Percentiles rank a stretch among this genome's conserved stretches.
These are phyloP conservation scores for Microctenopoma steveboyesi DNA, from an alignment of 2,797 vertebrate genomes.

Conservation along the genomic window DNA sequence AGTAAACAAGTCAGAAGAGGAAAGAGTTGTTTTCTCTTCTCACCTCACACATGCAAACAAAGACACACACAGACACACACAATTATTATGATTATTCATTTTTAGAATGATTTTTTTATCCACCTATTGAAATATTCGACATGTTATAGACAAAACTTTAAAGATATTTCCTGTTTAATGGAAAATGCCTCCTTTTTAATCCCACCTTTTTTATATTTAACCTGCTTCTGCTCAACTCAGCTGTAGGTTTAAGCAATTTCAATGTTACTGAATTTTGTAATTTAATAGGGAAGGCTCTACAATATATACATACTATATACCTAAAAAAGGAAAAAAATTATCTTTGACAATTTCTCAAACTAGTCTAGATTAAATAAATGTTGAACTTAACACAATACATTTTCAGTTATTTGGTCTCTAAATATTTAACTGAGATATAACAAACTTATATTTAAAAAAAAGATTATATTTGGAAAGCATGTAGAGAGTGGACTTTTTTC, in stretches of 20 bases:
- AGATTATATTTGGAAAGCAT: background rate
- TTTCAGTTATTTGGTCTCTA: background rate
- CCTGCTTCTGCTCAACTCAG: slow-evolving; percentile 13
- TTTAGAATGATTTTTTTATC: no score
- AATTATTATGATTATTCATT: no score
- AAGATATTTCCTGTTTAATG: background rate
- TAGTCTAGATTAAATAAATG: background rate
- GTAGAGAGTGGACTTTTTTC: background rate
- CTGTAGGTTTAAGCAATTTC: background rate
- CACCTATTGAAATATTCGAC: background rate
- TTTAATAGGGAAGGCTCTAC: slow-evolving; percentile 18
- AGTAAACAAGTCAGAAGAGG: slow-evolving; percentile 62
- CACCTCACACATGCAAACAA: background rate
- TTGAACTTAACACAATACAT: slow-evolving; percentile 1
- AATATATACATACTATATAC: no score
- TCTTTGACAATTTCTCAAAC: background rate
- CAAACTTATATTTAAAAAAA: background rate
- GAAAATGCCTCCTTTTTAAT: background rate
- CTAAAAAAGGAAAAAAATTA: background rate
- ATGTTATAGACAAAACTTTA: background rate
- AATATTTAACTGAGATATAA: background rate
- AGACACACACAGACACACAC: background rate
- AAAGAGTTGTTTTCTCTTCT: slow-evolving; percentile 33
- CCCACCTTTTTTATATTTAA: background rate
- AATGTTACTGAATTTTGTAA: slow-evolving; percentile 16